Evolutionary conservation across 2,113 vertebrate genomes (phyloP).

Genomic region (Trogon melanurus): DNA sequence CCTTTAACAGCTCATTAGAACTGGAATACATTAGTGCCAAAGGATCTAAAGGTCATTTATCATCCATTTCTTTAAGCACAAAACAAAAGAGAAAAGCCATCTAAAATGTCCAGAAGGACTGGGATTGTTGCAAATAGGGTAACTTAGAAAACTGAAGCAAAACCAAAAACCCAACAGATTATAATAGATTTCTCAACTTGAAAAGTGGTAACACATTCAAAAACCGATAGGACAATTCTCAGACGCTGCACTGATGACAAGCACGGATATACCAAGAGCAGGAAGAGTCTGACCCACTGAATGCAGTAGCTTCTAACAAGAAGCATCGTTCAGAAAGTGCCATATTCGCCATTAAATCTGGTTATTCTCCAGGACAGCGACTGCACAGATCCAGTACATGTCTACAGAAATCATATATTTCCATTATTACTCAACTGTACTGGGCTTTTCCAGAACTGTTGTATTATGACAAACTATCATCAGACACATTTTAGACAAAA

Average conservation of each 20-base stretch:
- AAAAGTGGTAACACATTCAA: neutral
- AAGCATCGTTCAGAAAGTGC: neutral
- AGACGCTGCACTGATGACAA: neutral
- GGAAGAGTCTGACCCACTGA: neutral
- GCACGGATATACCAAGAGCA: neutral
- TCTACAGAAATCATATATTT: neutral
- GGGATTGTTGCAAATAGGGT: neutral
- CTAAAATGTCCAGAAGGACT: neutral
- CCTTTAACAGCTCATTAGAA: constrained; percentile 66
- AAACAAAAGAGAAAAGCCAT: constrained; percentile 17
- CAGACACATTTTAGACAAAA: neutral
- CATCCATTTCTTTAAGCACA: constrained; percentile 27
- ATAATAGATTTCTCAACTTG: neutral
- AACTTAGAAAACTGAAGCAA: neutral
- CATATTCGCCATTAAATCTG: neutral
- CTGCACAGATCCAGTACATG: neutral
- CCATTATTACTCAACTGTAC: neutral
- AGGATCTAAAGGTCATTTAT: constrained; percentile 41
- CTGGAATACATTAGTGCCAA: constrained; percentile 30
- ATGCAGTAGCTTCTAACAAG: neutral
- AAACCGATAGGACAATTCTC: neutral
- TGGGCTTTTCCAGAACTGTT: neutral
- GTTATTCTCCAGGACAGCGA: neutral
- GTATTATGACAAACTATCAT: neutral
- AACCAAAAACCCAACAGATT: neutral